Evolutionary conservation across 64 coral and sea anemone genomes (phyloP).

Genomic region (Orbicella faveolata): DNA sequence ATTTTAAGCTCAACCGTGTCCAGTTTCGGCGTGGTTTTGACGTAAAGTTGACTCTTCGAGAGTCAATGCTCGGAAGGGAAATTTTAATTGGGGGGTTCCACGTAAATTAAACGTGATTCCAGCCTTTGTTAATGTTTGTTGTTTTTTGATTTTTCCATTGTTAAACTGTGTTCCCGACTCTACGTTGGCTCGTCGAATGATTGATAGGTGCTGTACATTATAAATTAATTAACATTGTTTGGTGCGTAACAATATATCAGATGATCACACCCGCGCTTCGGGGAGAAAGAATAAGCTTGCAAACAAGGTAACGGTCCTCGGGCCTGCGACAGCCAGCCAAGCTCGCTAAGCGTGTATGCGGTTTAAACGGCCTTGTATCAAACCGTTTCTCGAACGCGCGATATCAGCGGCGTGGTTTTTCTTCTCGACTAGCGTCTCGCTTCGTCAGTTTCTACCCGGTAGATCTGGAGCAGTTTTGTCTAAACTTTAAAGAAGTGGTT

Average conservation of each 20-base stretch:
- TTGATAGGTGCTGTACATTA: constrained; percentile 99
- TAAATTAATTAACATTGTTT: constrained; percentile 99
- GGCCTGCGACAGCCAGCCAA: constrained; percentile 8
- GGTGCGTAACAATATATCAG: constrained; percentile 97
- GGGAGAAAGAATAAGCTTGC: constrained; percentile 66
- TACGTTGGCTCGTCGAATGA: constrained; percentile 78
- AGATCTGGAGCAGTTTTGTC: constrained; percentile 12
- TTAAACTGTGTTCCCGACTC: constrained; percentile 74
- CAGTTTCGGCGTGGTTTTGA: constrained; percentile 21
- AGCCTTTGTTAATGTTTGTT: constrained; percentile 86
- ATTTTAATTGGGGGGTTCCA: constrained; percentile 35
- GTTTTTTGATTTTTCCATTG: constrained; percentile 93
- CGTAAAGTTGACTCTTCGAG: constrained; percentile 32
- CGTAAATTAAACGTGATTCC: constrained; percentile 79
- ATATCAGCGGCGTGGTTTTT: constrained; percentile 9
- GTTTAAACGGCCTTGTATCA: constrained; percentile 2
- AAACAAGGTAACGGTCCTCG: constrained; percentile 92
- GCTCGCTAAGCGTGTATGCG: constrained; percentile 8
- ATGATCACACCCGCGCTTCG: constrained; percentile 84
- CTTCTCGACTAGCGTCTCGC: neutral
- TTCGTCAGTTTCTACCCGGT: neutral
- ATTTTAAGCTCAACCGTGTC: neutral
- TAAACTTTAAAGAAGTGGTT: constrained; percentile 16
- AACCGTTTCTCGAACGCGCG: constrained; percentile 33
- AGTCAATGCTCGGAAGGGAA: constrained; percentile 38